Conservation (phyloP, 2,888 invertebrate genomes). For the Drosophila seclusa region DNA sequence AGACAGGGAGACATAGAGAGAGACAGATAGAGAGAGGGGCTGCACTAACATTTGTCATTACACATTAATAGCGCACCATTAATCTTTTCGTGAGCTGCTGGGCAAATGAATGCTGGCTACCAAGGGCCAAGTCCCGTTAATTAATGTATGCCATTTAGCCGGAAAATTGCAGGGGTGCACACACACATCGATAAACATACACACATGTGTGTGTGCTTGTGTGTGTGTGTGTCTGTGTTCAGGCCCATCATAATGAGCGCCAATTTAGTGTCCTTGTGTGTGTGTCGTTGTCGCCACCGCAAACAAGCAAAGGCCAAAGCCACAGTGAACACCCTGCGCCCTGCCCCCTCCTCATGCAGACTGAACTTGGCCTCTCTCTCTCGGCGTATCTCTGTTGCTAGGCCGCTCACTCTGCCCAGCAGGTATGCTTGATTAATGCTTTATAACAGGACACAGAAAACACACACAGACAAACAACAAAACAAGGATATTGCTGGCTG, state of each 20-base stretch:
- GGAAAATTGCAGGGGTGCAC: conserved; percentile 74
- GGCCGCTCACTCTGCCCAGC: conserved; percentile 64
- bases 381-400: not conserved
- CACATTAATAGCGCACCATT: conserved; percentile 83
- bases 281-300: conserved; percentile 70
- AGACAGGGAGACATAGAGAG: not conserved
- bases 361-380: conserved; percentile 12
- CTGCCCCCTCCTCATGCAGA: not conserved
- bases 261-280: conserved; percentile 68
- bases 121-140: conserved; percentile 71
- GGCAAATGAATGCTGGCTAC: conserved; percentile 65
- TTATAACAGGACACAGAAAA: conserved; percentile 63
- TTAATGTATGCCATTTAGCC: conserved; percentile 80
- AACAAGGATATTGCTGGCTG: conserved; percentile 52
- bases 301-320: conserved; percentile 77
- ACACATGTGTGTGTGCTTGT: conserved; percentile 15
- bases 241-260: conserved; percentile 75
- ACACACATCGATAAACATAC: conserved; percentile 20
- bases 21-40: conserved; percentile 15
- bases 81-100: conserved; percentile 78
- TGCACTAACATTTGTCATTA: conserved; percentile 83
- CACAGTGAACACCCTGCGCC: conserved; percentile 32
- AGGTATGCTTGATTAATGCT: conserved; percentile 82
- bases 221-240: conserved; percentile 36
- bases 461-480: conserved; percentile 47